These are phyloP conservation scores for Prosopocoilus inquinatus DNA, from an alignment of 2,888 invertebrate genomes.

Conservation along the genomic window DNA sequence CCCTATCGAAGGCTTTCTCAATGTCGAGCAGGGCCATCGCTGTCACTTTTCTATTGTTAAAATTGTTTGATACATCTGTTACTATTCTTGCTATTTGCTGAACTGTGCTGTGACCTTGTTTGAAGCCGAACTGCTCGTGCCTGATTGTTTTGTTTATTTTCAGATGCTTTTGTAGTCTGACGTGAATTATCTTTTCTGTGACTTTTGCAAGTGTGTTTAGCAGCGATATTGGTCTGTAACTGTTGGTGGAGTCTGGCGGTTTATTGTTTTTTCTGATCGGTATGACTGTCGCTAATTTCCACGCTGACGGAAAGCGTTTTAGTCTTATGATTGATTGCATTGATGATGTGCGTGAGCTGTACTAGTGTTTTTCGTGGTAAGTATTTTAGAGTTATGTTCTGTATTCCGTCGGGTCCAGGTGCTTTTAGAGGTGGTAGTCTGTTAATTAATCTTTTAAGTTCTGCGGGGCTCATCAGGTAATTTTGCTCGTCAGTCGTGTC, in stretches of 20 bases:
- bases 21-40: constrained; percentile 36
- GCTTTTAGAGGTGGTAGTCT: not conserved
- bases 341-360: constrained; percentile 27
- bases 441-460: not conserved
- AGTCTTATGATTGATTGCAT: constrained; percentile 22
- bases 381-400: constrained; percentile 20
- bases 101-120: constrained; percentile 31
- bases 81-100: constrained; percentile 32
- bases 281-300: constrained; percentile 29
- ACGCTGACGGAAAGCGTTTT: constrained; percentile 24
- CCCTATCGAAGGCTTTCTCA: constrained; percentile 39
- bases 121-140: constrained; percentile 35
- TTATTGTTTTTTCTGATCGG: constrained; percentile 26
- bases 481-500: not conserved
- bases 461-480: not conserved
- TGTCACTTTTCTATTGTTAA: constrained; percentile 29
- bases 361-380: constrained; percentile 29
- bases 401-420: not conserved
- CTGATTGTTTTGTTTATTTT: constrained; percentile 8
- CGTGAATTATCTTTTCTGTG: constrained; percentile 15
- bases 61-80: constrained; percentile 28
- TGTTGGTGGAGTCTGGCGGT: constrained; percentile 13
- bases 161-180: constrained; percentile 4
- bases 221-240: constrained; percentile 23
- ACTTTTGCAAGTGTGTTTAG: constrained; percentile 18